Evolutionary conservation across 2,888 invertebrate genomes (phyloP), one percentile per base, ranked within the genome.

Genomic region (Flexamia atlantica): DNA sequence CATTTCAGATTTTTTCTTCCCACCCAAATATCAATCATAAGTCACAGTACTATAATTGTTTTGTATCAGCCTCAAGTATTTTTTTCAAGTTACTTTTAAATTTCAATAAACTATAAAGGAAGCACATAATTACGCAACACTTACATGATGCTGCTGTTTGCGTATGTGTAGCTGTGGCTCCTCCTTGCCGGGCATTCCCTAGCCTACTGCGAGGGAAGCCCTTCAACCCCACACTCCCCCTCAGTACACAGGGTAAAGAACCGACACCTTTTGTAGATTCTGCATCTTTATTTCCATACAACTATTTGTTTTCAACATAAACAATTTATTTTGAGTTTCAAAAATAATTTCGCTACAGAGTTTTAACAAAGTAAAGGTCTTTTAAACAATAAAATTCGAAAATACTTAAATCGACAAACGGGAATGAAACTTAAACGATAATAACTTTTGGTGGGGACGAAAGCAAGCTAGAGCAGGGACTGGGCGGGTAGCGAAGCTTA

Each of bases 401-500:
- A 68, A 36, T 30, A 40, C 40, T 36, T 23, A 36, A n/a, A n/a
- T 20, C 32, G 23, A 72, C 23, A 76, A 30, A 32, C 14, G 79
- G 79, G 79, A 79, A 79, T 79, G 79, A 79, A 79, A 50, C 40
- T 72, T 72, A 40, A 72, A 72, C 72, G 42, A 72, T 79, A 46
- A 74, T 76, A 76, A 46, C 76, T 50, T 42, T 76, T 79, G 57
- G 79, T 79, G 50, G 79, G 79, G 76, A 50, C 9, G 32, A 57
- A 83, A 74, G 83, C 83, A 74, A 70, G 57, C 72, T 83, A 46
- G 53, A 83, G 74, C 83, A 30, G 36, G 57, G 60, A 74, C 46
- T 50, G 82, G 50, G 76, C 42, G 70, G 83, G 83, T 57, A 76
- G 85, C 82, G 79, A 84, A 83, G 81, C 76, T 70, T 68, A 64